Percentiles rank a stretch among this genome's conserved stretches.
phyloP scores from a whole-genome alignment of 2,888 invertebrate genomes.

The Poecilobothrus nobilitatus region DNA sequence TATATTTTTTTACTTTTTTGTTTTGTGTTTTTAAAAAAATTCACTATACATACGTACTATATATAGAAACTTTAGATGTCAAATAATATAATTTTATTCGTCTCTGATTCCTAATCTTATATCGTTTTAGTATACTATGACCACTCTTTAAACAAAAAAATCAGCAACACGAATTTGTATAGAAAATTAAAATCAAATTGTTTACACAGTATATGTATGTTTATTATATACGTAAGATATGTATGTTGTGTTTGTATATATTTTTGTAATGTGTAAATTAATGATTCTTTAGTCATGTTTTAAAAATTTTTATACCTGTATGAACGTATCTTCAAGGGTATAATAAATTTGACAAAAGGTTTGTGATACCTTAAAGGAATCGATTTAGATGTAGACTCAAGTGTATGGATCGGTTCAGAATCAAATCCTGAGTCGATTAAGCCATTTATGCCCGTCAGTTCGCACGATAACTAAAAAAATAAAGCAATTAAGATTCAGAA shows the following conservation, averaged over 20 bases:
- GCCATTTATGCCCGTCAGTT: too few species aligned
- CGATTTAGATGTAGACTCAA: too few species aligned
- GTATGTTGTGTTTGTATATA: neutral
- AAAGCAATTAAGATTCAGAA: too few species aligned
- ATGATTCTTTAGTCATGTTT: neutral
- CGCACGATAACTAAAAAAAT: too few species aligned
- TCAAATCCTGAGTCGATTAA: too few species aligned
- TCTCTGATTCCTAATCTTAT: neutral
- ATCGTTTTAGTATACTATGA: neutral
- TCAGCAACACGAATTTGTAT: neutral
- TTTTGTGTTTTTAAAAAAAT: neutral
- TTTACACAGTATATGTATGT: neutral
- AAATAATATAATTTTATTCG: neutral
- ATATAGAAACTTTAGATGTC: neutral
- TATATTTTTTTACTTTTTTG: too few species aligned
- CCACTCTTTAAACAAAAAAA: too few species aligned
- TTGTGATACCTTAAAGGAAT: too few species aligned
- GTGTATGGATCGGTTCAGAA: too few species aligned
- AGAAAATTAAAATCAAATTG: conserved; percentile 3
- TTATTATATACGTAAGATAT: neutral
- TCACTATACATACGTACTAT: neutral
- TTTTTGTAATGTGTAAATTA: neutral
- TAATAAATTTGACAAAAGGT: too few species aligned
- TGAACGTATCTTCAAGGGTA: too few species aligned
- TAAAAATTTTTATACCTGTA: neutral